Evolutionary conservation across 2,797 vertebrate species (phyloP), one percentile per base, ranked within the genome.

Genomic region (Crocidura indochinensis): DNA sequence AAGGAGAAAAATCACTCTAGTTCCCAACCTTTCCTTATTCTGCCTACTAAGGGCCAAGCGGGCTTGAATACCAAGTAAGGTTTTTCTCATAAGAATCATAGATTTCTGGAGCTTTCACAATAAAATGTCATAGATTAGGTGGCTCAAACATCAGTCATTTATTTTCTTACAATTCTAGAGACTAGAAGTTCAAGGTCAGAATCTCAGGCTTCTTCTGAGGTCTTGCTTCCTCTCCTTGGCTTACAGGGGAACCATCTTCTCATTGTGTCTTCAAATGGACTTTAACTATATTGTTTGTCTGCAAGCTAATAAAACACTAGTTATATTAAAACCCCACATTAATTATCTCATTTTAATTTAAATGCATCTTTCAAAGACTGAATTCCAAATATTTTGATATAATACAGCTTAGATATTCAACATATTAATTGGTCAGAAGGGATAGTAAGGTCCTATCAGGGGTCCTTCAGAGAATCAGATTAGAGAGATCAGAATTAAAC

Each of bases 61-160:
- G 47, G 8, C 47, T 67, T 88, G 31, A 46, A 47, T 12, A n/a
- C 29, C 0, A 0, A 26, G 38, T 86, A n/a, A 76, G 24, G 53
- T 80, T 93, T 88, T 74, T n/a, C 51, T 85, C 71, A 83, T 3
- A 72, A n/a, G n/a, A 44, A 44, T 15, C 27, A 0, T 53, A 8
- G n/a, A 0, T 78, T 92, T 92, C 29, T 67, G 0, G 20, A 62
- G 60, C 26, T 88, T 3, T 15, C 12, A 15, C 74, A 69, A 90
- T 62, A 89, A 51, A 78, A 62, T 73, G 27, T 38, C 49, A n/a
- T 5, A 74, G 67, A n/a, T 20, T 49, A 1, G 22, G 27, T 69
- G 46, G 14, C 38, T 86, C 84, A 72, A 64, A 78, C 24, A 62
- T 27, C 6, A 51, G 51, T 92, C 86, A 69, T 87, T 69, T 2